A percentile compares a stretch with the other conserved stretches of the same genome.
These are phyloP conservation scores for Drepana arcuata DNA, from an alignment of 1,140 invertebrate species.

Conservation along the genomic window DNA sequence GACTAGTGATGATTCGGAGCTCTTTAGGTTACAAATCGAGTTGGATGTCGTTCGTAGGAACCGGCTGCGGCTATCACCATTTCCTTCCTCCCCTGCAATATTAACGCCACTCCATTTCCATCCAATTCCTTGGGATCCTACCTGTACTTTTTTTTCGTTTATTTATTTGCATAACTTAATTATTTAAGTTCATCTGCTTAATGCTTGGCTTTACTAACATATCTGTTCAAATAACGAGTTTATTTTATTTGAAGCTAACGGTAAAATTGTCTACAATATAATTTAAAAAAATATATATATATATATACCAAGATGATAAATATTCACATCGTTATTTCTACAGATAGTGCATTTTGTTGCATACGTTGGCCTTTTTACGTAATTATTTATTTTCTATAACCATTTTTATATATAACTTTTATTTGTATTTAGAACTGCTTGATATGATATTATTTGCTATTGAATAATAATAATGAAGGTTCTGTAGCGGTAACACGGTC, in stretches of 20 bases:
- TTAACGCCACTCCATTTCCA: too few relatives aligned
- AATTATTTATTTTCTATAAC: background rate
- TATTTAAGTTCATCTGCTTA: conserved; percentile 28
- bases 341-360: conserved; percentile 1
- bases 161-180: conserved; percentile 40
- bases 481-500: background rate
- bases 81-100: conserved; percentile 42
- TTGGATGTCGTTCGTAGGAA: conserved; percentile 30
- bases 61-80: conserved; percentile 67
- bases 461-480: too few relatives aligned
- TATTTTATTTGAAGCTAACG: too few relatives aligned
- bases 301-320: too few relatives aligned
- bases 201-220: conserved; percentile 29
- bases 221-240: conserved; percentile 30
- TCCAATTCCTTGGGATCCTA: conserved; percentile 35
- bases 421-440: background rate
- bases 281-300: too few relatives aligned
- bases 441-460: background rate
- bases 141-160: conserved; percentile 47
- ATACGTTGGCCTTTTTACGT: conserved; percentile 2
- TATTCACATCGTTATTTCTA: too few relatives aligned
- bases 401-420: too few relatives aligned
- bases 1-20: too few relatives aligned
- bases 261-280: too few relatives aligned
- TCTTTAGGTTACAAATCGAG: too few relatives aligned